Evolutionary conservation across 2,888 invertebrate species (phyloP).

Genomic region (Dynastes maya): DNA sequence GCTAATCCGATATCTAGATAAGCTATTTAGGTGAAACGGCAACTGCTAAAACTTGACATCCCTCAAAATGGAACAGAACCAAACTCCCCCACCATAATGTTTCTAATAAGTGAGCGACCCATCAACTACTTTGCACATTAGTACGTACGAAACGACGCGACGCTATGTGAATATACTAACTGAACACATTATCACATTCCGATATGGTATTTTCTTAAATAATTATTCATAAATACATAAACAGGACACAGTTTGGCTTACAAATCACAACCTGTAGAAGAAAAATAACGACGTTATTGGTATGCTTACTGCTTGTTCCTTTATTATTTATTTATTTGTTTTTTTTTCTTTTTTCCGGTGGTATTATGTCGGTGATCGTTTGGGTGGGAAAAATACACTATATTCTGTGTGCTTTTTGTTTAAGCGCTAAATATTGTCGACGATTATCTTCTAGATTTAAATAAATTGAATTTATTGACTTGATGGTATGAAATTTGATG

Average conservation of each 20-base stretch:
- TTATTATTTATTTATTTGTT: background rate
- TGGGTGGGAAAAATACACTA: background rate
- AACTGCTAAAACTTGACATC: too few relatives aligned
- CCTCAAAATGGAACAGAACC: too few relatives aligned
- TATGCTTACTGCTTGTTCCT: background rate
- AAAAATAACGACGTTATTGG: background rate
- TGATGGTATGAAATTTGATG: too few relatives aligned
- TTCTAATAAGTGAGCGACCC: background rate
- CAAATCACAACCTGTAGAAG: constrained; percentile 1
- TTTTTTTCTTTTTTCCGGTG: background rate
- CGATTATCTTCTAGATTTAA: background rate
- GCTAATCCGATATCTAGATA: too few relatives aligned
- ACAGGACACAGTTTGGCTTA: background rate
- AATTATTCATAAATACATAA: constrained; percentile 30
- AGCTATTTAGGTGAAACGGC: too few relatives aligned
- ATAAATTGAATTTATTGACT: background rate
- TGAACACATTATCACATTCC: constrained; percentile 20
- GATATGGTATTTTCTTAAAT: constrained; percentile 12
- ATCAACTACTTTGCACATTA: background rate
- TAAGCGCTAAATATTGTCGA: background rate
- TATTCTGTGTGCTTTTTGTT: background rate
- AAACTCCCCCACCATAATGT: too few relatives aligned
- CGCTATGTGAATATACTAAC: too few relatives aligned
- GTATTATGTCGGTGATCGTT: background rate
- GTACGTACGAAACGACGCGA: too few relatives aligned